Evolutionary conservation across 2,797 vertebrate species (phyloP).

Genomic region (Eulemur rubriventer): DNA sequence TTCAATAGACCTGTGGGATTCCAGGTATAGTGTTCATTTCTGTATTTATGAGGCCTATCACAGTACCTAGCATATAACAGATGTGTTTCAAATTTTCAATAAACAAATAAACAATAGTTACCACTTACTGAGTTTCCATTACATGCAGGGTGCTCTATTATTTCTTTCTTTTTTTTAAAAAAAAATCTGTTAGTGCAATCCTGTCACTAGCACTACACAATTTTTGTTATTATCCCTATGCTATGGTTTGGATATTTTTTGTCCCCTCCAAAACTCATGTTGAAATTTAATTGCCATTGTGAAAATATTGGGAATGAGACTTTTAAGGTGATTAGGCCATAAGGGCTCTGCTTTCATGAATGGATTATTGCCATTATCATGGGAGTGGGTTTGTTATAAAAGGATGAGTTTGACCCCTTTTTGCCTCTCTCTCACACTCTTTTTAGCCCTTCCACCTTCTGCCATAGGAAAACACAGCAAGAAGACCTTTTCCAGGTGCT

Average conservation of each 20-base stretch:
- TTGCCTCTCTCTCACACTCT: too few species aligned
- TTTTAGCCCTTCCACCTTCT: not conserved
- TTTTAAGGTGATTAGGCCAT: not conserved
- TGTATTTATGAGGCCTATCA: not conserved
- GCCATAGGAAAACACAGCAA: not conserved
- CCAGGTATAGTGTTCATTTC: not conserved
- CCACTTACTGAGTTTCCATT: not conserved
- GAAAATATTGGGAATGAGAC: not conserved
- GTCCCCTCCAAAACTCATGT: not conserved
- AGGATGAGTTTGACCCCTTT: not conserved
- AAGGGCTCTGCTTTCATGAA: not conserved
- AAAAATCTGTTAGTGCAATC: not conserved
- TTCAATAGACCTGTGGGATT: not conserved
- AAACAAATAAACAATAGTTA: not conserved
- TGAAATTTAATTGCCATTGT: not conserved
- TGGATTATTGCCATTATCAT: not conserved
- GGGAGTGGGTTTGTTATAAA: not conserved
- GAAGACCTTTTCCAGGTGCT: not conserved
- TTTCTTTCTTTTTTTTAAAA: not conserved
- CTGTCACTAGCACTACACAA: not conserved
- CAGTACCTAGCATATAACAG: not conserved
- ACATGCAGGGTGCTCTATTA: not conserved
- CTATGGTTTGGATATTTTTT: not conserved
- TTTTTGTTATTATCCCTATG: not conserved
- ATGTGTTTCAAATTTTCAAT: conserved; percentile 18